Evolutionary conservation across 2,113 vertebrate genomes (phyloP), one percentile per base, ranked within the genome.

Genomic region (Ptychochromis oligacanthus): DNA sequence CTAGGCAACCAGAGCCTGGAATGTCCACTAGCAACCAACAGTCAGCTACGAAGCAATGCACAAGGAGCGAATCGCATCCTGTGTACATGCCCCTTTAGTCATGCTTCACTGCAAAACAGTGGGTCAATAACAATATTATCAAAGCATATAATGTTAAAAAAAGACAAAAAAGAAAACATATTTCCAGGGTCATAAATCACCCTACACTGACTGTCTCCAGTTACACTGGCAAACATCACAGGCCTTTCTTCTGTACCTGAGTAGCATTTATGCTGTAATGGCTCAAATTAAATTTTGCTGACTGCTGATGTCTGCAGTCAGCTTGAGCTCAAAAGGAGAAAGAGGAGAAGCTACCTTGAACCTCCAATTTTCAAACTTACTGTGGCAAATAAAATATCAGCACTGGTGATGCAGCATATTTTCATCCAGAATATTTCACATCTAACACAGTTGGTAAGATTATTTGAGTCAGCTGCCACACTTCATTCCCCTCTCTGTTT

Each of bases 401-500:
- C 20, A 59, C 26, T 31, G 59, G 0, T 5, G 2, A 60, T 60
- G 64, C 34, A 67, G 26, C 65, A 34, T 17, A 72, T 72, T 54
- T 54, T 72, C 15, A 72, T 0, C 54, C 20, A 49, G 67, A 46
- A n/a, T 34, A 6, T 54, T 72, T n/a, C 67, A 54, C 67, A 34
- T 72, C 46, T 72, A 0, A 18, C 67, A n/a, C 11, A 1, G 46
- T 20, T 72, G 67, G 31, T 54, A 34, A 72, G 31, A 46, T 14
- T 72, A 18, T 46, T 34, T 14, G 26, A 72, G 67, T 54, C 67
- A 54, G 67, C 67, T 72, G 46, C 67, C 67, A 72, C 67, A 72
- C 55, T 26, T 84, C 20, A 11, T 57, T 75, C 59, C 28, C 56
- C 76, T 82, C 83, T 6, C n/a, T 43, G 11, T 34, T 81, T 80